phyloP scores from a whole-genome alignment of 2,888 invertebrate species.

The Cyaniris semiargus region DNA sequence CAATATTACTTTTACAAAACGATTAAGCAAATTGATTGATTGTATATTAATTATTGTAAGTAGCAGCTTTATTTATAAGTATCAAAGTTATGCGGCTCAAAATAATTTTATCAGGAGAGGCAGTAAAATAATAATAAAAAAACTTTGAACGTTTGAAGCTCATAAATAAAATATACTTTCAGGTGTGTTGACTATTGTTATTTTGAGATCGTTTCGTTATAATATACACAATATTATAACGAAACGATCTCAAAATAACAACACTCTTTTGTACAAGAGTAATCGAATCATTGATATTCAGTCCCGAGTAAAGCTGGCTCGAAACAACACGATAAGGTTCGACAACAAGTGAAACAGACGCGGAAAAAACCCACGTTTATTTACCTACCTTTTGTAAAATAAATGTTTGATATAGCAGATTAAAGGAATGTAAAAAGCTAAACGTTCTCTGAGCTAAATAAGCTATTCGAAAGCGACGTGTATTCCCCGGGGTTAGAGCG shows the following conservation, averaged over 20 bases:
- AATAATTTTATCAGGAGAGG: background rate
- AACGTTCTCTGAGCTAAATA: conserved; percentile 18
- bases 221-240: too few species aligned
- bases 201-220: too few species aligned
- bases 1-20: background rate
- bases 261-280: background rate
- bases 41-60: background rate
- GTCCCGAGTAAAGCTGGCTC: background rate
- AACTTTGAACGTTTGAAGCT: too few species aligned
- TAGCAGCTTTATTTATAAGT: too few species aligned
- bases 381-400: background rate
- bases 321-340: background rate
- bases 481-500: conserved; percentile 41
- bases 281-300: conserved; percentile 3
- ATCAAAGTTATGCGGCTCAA: background rate
- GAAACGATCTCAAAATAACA: background rate
- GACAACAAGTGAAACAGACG: background rate
- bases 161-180: background rate
- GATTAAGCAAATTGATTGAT: background rate
- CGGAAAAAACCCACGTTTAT: conserved; percentile 1
- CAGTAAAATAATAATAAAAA: background rate
- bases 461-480: conserved; percentile 24
- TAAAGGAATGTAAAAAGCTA: conserved; percentile 25
- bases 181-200: background rate
- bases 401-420: conserved; percentile 25